Base-by-base conservation (phyloP, 2,888 invertebrate genomes). In the Euphydryas editha region DNA sequence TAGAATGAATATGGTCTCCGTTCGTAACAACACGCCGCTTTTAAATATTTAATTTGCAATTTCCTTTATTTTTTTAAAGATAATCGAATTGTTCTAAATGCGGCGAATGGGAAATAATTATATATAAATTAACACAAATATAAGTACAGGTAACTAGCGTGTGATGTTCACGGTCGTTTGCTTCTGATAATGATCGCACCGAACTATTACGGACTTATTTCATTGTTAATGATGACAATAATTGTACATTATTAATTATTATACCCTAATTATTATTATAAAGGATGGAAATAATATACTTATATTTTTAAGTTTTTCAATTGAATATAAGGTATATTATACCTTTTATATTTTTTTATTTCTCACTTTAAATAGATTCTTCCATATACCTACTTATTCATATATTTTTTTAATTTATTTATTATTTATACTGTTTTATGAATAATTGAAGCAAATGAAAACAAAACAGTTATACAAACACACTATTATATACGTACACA, bases 31-130 rank as follows among this genome's bases (percentile, higher is more conserved):
- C 87, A 87, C 83, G 83, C 79, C 81, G 80, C 68, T 84, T 91
- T 89, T 91, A 90, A 92, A 91, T 90, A 90, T 91, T 92, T 88
- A 90, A 90, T 86, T 87, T 86, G 87, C 85, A 90, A 88, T 91
- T 87, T 90, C 85, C 86, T 87, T 85, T 87, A 87, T 85, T 88
- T 88, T n/a, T 85, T 69, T 63, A 58, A 64, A 61, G 54, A 57
- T 46, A 72, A 67, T 44, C 58, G 58, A 49, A 46, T 70, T 65
- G 57, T 69, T 72, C 63, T 67, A 63, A 65, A 69, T 59, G 67
- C 44, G 51, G 59, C 57, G 59, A 59, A 65, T 85, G 78, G 80
- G 77, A 76, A 81, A 82, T 85, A 84, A 85, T 88, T 83, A 85
- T 78, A 72, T 54, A 54, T 10, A 54, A 82, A 84, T 84, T 85